Percentiles rank a stretch among this genome's conserved stretches.
Conservation (phyloP, 2,113 vertebrate genomes). For the Tauraco erythrolophus region DNA sequence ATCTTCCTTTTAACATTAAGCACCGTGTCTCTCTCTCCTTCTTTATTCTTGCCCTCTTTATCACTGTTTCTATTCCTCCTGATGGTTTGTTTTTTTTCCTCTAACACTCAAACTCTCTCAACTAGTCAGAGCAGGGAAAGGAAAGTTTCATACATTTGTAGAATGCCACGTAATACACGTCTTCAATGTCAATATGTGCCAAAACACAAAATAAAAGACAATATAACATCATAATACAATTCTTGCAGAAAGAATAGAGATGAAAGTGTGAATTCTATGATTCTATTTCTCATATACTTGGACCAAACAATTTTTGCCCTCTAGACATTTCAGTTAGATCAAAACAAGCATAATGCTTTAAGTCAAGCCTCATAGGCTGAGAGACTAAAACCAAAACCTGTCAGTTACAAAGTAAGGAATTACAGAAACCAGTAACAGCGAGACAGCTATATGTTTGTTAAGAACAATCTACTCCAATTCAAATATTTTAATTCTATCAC, state of each 20-base stretch:
- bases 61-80: not conserved
- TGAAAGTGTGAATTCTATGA: not conserved
- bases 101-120: not conserved
- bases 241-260: not conserved
- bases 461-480: not conserved
- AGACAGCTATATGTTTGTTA: not conserved
- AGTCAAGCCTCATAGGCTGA: constrained; percentile 2
- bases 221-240: not conserved
- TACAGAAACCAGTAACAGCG: not conserved
- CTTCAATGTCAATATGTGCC: not conserved
- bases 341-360: not conserved
- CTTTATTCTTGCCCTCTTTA: not conserved
- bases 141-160: not conserved
- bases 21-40: not conserved
- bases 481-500: not conserved
- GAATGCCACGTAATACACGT: not conserved
- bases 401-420: not conserved
- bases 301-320: not conserved
- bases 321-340: constrained; percentile 7
- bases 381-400: constrained; percentile 10
- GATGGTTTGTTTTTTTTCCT: not conserved
- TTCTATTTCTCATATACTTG: not conserved
- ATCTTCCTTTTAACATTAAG: not conserved
- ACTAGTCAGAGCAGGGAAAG: not conserved
- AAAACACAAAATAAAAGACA: not conserved